These are phyloP conservation scores for Tetramorium parvispinum DNA, from an alignment of 1,140 invertebrate species.

Conservation along the genomic window DNA sequence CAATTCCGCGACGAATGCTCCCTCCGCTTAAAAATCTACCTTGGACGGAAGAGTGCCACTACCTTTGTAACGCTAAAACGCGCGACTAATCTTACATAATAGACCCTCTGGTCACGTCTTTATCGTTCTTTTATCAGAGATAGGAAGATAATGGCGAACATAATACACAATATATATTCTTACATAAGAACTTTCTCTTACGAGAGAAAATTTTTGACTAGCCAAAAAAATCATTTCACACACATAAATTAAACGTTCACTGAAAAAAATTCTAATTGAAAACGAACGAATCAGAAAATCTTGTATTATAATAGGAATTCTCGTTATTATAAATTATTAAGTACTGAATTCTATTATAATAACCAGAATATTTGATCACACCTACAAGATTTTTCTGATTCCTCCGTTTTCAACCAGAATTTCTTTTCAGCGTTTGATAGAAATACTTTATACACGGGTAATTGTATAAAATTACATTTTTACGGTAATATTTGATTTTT, in stretches of 20 bases:
- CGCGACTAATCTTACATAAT: conserved; percentile 34
- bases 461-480: background rate
- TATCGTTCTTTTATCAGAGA: background rate
- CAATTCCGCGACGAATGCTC: conserved; percentile 23
- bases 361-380: too few species aligned
- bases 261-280: too few species aligned
- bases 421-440: background rate
- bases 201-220: background rate
- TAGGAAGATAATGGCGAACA: background rate
- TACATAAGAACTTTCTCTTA: background rate
- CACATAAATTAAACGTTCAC: too few species aligned
- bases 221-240: background rate
- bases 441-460: background rate
- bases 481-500: background rate
- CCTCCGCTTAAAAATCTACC: background rate
- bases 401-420: too few species aligned
- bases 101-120: background rate
- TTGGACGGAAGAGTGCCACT: background rate
- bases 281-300: too few species aligned
- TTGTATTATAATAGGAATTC: too few species aligned
- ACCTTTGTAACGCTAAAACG: conserved; percentile 14
- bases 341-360: too few species aligned
- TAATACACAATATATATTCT: background rate
- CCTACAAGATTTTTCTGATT: too few species aligned
- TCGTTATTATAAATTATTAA: too few species aligned